Percentiles rank a stretch among this genome's conserved stretches.
These are phyloP conservation scores for Oligia strigilis DNA, from an alignment of 2,888 invertebrate genomes.

Conservation along the genomic window DNA sequence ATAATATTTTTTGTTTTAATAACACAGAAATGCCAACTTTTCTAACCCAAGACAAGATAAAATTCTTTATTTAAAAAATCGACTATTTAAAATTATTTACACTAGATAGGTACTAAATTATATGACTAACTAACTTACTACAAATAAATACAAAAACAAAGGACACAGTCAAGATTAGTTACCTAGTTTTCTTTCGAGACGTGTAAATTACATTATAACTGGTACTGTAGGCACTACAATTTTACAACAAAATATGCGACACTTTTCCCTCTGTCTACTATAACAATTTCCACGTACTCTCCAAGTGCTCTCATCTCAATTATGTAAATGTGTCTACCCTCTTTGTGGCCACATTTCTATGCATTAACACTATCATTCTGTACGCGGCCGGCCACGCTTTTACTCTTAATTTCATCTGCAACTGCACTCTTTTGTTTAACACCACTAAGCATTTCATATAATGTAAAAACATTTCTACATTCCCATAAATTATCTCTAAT, in stretches of 20 bases:
- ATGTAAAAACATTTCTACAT: slow-evolving; percentile 24
- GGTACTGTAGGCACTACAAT: not conserved
- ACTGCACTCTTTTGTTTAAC: slow-evolving; percentile 29
- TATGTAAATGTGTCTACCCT: slow-evolving; percentile 40
- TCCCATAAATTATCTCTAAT: not conserved
- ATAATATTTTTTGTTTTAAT: not conserved
- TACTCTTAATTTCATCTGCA: slow-evolving; percentile 29
- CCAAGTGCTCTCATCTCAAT: slow-evolving; percentile 43
- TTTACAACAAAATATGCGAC: not conserved
- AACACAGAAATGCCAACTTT: not conserved
- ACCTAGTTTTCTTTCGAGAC: not conserved
- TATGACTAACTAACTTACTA: too few relatives aligned
- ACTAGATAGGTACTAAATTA: too few relatives aligned
- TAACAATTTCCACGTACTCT: slow-evolving; percentile 30
- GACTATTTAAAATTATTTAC: too few relatives aligned
- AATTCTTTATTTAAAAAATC: too few relatives aligned
- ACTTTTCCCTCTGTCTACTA: not conserved
- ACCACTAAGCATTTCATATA: slow-evolving; percentile 4
- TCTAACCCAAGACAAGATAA: not conserved
- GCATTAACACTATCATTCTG: slow-evolving; percentile 42
- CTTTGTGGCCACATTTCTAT: slow-evolving; percentile 44
- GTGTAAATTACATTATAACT: not conserved
- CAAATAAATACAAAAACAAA: too few relatives aligned
- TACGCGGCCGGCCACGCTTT: slow-evolving; percentile 6
- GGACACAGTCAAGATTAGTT: not conserved